Base-by-base conservation (phyloP, 2,888 invertebrate species). In the Thereva unica region DNA sequence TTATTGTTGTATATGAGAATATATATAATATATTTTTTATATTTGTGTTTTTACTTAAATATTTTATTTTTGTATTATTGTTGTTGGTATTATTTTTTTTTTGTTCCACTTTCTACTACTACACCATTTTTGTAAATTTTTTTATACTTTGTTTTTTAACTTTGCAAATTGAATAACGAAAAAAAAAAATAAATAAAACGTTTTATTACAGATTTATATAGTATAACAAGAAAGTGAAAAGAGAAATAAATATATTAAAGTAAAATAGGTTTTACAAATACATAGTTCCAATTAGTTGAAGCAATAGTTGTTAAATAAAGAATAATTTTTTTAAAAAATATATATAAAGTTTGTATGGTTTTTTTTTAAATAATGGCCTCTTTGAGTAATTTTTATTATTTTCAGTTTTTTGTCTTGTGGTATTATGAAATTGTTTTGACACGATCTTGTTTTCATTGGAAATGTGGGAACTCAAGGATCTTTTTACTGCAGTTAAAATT, bases 221-320 rank as follows among this genome's bases (percentile, higher is more conserved):
- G 23, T 23, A 23, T 23, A 23, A 23, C 23, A 23, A 23, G n/a
- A n/a, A 23, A 23, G 23, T 23, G 23, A 23, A 23, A 23, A 23
- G 23, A 23, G 23, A 23, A 23, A 23, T 23, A 23, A 23, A 23
- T 23, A 23, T 23, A 23, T 23, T 23, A 23, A 23, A 23, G 23
- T 23, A 61, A 45, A 50, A 45, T 45, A 45, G 47, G 45, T 50
- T 53, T 66, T 66, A 68, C 68, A 66, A n/a, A 23, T 23, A 23
- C 23, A 68, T 68, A 68, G 68, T 68, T 68, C 68, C 68, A 55
- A 50, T 63, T 68, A 68, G 65, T 61, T 50, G 61, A 68, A 65
- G 66, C 68, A 68, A 68, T 68, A 68, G 68, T 64, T 68, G 68
- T 68, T 68, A 68, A 67, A 66, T 49, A 52, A 59, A 68, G 45